phyloP scores from a whole-genome alignment of 2,888 invertebrate species.

The Onthophagus sagittarius region DNA sequence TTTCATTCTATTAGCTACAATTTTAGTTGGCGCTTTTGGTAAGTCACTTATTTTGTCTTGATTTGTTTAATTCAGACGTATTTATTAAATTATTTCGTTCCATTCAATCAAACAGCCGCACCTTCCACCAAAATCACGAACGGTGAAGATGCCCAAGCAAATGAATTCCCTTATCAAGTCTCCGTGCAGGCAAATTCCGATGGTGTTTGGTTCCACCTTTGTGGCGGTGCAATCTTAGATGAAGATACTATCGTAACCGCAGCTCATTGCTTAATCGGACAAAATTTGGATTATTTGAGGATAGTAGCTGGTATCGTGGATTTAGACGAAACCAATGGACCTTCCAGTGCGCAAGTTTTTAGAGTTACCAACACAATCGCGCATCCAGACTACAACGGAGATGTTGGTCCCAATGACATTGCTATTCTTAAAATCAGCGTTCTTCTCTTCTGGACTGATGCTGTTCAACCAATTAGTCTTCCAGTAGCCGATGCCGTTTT shows the following conservation, averaged over 20 bases:
- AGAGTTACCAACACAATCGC: constrained; percentile 24
- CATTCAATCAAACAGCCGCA: neutral
- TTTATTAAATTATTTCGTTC: too few species aligned
- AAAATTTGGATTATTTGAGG: constrained; percentile 9
- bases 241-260: constrained; percentile 46
- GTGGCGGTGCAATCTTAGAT: constrained; percentile 51
- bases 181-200: constrained; percentile 31
- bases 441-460: constrained; percentile 38
- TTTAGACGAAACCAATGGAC: constrained; percentile 23
- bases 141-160: constrained; percentile 46
- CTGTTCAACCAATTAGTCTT: constrained; percentile 42
- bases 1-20: too few species aligned
- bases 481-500: constrained; percentile 36
- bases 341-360: constrained; percentile 27
- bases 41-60: neutral
- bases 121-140: constrained; percentile 24
- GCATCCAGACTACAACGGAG: constrained; percentile 30
- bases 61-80: too few species aligned
- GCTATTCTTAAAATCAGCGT: constrained; percentile 48
- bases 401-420: constrained; percentile 49
- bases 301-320: constrained; percentile 34
- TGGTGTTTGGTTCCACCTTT: constrained; percentile 37
- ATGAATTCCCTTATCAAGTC: constrained; percentile 47
- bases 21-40: too few species aligned
- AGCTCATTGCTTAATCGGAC: constrained; percentile 47